Conservation (phyloP, 2,888 invertebrate species). For the Leptinotarsa haldemani region DNA sequence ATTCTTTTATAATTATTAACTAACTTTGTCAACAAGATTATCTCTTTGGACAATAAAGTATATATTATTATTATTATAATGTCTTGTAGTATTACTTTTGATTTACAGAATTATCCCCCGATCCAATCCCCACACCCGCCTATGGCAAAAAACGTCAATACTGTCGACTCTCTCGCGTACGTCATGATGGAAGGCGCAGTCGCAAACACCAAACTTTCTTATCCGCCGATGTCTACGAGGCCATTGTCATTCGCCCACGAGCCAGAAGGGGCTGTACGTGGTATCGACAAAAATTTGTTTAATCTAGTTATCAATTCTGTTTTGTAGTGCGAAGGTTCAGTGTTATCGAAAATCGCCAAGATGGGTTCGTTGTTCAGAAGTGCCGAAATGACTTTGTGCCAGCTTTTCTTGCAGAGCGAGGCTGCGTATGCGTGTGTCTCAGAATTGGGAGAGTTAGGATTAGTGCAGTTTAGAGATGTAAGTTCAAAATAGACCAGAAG, state of each 20-base stretch:
- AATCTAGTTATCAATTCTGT: constrained; percentile 18
- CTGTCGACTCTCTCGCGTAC: constrained; percentile 20
- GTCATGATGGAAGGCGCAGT: constrained; percentile 29
- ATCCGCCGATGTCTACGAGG: constrained; percentile 32
- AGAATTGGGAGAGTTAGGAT: constrained; percentile 95
- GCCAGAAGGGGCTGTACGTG: constrained; percentile 39
- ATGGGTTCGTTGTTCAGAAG: constrained; percentile 96
- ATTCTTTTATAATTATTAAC: no score
- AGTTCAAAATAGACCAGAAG: constrained; percentile 59
- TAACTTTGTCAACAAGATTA: no score
- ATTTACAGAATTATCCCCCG: background rate
- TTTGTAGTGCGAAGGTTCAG: constrained; percentile 36
- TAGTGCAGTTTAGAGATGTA: constrained; percentile 97
- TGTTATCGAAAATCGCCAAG: constrained; percentile 50
- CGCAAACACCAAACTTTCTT: constrained; percentile 37
- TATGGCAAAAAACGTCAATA: constrained; percentile 21
- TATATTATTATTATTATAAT: no score
- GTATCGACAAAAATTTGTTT: constrained; percentile 14
- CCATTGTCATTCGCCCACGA: constrained; percentile 45
- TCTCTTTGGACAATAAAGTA: no score
- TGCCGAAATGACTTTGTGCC: constrained; percentile 99
- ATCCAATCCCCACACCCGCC: background rate
- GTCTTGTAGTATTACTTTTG: background rate
- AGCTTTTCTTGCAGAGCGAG: constrained; percentile 97
- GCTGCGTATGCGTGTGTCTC: constrained; percentile 98